phyloP scores from a whole-genome alignment of 2,113 vertebrate species.

The Boulengeromyrus knoepffleri region DNA sequence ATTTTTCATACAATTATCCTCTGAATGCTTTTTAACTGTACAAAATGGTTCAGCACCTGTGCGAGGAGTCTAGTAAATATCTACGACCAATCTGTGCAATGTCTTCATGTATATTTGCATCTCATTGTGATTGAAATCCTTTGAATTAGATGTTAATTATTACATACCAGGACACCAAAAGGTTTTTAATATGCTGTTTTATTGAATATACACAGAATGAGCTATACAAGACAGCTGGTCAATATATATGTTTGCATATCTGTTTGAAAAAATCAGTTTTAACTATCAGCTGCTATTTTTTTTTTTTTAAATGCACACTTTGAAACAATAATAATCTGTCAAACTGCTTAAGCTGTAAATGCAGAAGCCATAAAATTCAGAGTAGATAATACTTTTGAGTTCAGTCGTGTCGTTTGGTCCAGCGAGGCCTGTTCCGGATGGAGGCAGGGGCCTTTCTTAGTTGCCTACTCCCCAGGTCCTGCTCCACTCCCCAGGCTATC shows the following conservation, averaged over 20 bases:
- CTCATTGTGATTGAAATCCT: not conserved
- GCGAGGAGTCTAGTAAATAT: not conserved
- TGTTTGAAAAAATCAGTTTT: not conserved
- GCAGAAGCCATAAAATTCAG: not conserved
- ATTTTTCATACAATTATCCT: not conserved
- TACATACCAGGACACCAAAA: not conserved
- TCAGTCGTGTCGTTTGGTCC: not conserved
- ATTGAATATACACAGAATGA: not conserved
- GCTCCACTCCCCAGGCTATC: conserved; percentile 65
- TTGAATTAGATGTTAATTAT: not conserved
- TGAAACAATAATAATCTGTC: not conserved
- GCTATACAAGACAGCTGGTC: not conserved
- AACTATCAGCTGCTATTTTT: not conserved
- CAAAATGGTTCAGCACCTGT: not conserved
- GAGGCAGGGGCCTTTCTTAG: not conserved
- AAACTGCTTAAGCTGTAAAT: not conserved
- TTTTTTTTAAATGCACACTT: not conserved
- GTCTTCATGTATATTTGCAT: not conserved
- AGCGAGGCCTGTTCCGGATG: fast-evolving
- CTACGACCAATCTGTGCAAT: not conserved
- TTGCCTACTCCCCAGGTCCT: conserved; percentile 37
- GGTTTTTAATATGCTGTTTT: not conserved
- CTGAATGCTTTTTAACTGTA: not conserved
- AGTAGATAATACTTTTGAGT: not conserved
- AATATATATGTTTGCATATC: not conserved